Conservation (phyloP, 2,797 vertebrate species). For the Naso thynnoides region DNA sequence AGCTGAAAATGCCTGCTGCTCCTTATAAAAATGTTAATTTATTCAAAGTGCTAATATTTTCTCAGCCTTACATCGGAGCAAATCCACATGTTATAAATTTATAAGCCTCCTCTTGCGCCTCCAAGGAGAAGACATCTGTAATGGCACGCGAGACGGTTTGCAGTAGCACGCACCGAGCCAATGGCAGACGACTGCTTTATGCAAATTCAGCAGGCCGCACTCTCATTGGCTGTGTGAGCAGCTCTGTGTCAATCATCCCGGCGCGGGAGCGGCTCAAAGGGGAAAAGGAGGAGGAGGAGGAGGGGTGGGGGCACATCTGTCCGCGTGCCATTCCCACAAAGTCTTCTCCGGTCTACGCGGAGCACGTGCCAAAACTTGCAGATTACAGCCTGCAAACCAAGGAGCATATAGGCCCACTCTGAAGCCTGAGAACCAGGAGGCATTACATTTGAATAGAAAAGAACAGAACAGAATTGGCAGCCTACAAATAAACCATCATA, state of each 20-base stretch:
- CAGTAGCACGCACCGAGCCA: constrained; percentile 83
- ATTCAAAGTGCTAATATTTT: background rate
- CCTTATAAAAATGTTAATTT: background rate
- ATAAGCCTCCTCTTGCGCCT: constrained; percentile 61
- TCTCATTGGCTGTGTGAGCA: constrained; percentile 83
- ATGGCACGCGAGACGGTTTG: constrained; percentile 89
- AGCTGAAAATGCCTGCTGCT: background rate
- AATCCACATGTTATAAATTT: constrained; percentile 50
- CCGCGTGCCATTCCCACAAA: constrained; percentile 81
- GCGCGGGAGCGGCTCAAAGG: constrained; percentile 70
- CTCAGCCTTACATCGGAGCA: constrained; percentile 1
- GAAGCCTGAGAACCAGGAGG: background rate
- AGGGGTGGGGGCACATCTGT: constrained; percentile 72
- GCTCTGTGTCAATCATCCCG: constrained; percentile 85
- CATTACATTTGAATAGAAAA: background rate
- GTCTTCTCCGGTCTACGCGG: constrained; percentile 73
- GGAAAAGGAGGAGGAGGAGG: constrained; percentile 26
- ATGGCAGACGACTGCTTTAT: constrained; percentile 77
- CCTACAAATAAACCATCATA: too few species aligned
- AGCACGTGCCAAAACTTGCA: constrained; percentile 88
- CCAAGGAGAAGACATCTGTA: constrained; percentile 77
- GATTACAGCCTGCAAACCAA: constrained; percentile 66
- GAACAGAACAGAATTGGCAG: constrained; percentile 12
- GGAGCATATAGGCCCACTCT: background rate
- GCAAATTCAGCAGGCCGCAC: constrained; percentile 65